These are phyloP conservation scores for Pterocles gutturalis DNA, from an alignment of 2,113 vertebrate genomes.

Conservation along the genomic window DNA sequence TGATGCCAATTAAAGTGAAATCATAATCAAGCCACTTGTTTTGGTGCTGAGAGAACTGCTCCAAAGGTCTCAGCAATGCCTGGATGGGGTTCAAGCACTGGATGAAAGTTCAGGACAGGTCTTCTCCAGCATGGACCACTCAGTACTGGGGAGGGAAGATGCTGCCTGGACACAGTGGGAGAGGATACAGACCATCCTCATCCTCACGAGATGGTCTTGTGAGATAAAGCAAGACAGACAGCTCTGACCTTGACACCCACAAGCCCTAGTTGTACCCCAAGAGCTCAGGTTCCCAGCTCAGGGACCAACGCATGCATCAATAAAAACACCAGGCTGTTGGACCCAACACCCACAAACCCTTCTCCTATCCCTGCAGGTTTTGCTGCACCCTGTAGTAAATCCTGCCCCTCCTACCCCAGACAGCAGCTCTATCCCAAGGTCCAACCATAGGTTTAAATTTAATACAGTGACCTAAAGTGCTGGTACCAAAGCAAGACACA, in stretches of 20 bases:
- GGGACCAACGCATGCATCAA: neutral
- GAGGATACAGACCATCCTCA: neutral
- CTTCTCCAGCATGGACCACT: rapidly evolving
- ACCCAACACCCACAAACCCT: neutral
- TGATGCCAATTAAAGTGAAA: constrained; percentile 40
- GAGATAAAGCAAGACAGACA: neutral
- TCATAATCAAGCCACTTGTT: constrained; percentile 57
- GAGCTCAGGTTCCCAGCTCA: neutral
- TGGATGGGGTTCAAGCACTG: neutral
- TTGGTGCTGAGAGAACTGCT: neutral
- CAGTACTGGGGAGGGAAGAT: rapidly evolving
- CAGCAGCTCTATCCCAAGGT: neutral
- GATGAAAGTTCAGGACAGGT: neutral
- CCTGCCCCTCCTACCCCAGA: neutral
- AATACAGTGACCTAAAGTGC: neutral
- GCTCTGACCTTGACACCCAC: neutral
- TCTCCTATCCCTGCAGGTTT: neutral
- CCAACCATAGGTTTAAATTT: neutral
- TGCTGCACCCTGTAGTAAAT: neutral
- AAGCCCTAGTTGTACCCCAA: rapidly evolving
- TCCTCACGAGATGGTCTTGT: neutral
- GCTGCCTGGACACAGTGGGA: rapidly evolving
- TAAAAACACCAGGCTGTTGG: neutral
- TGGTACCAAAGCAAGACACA: neutral
- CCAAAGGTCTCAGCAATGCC: neutral